These are phyloP conservation scores for Bombus picipes DNA, from an alignment of 1,140 invertebrate species.

Conservation along the genomic window DNA sequence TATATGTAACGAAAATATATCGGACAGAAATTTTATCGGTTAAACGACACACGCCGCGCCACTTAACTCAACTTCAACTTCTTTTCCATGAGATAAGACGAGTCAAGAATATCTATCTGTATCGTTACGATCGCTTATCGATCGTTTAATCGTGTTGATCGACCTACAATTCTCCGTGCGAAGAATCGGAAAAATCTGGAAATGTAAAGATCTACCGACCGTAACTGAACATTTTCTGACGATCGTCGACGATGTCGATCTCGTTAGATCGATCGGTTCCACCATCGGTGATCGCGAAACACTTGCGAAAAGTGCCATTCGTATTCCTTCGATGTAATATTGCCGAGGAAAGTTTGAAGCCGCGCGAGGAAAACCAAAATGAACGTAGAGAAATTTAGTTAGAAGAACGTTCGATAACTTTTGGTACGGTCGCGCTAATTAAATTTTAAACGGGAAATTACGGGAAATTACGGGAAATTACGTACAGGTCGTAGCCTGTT, in stretches of 20 bases:
- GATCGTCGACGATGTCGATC: neutral
- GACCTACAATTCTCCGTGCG: fast-evolving
- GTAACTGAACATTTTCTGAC: no score
- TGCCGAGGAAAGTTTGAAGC: no score
- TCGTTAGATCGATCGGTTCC: neutral
- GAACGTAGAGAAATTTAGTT: no score
- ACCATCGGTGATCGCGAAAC: neutral
- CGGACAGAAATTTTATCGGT: no score
- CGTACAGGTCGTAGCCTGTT: neutral
- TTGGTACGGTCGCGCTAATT: no score
- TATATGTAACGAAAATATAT: no score
- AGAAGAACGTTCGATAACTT: neutral
- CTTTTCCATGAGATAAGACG: neutral
- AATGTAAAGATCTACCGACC: no score
- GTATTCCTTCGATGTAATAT: neutral
- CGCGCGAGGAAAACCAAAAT: fast-evolving
- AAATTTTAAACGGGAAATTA: neutral
- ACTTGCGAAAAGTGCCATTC: neutral
- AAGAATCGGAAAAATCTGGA: no score
- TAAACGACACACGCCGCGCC: neutral
- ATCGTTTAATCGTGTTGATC: neutral
- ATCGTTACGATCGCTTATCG: neutral
- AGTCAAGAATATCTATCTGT: neutral
- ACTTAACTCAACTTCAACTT: no score
- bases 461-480: neutral